These are phyloP conservation scores for Liparis tanakae DNA, from an alignment of 2,797 vertebrate species.

Conservation along the genomic window DNA sequence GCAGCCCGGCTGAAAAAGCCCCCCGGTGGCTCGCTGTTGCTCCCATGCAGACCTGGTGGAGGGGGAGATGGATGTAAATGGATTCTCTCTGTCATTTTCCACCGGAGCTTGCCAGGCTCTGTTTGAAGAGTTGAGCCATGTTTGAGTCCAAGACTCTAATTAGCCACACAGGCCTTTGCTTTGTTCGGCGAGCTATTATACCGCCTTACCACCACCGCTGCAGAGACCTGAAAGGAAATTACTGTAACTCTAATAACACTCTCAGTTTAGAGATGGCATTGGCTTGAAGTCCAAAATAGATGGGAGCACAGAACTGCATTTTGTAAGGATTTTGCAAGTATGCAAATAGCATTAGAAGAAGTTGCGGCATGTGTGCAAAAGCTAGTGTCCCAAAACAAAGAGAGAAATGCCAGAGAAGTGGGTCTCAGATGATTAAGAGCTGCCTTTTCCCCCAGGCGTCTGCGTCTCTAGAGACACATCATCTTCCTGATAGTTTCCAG, in stretches of 20 bases:
- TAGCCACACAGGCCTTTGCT: slow-evolving; percentile 68
- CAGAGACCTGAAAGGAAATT: slow-evolving; percentile 54
- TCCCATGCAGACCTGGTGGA: slow-evolving; percentile 55
- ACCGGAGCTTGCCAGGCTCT: slow-evolving; percentile 71
- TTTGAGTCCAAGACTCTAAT: slow-evolving; percentile 75
- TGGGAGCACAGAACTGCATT: slow-evolving; percentile 55
- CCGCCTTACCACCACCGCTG: slow-evolving; percentile 58
- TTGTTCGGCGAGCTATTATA: slow-evolving; percentile 64
- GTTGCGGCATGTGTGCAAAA: slow-evolving; percentile 25
- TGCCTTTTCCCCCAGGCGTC: slow-evolving; percentile 70
- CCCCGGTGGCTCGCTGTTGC: slow-evolving; percentile 56
- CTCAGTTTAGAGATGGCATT: slow-evolving; percentile 53
- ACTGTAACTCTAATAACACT: slow-evolving; percentile 36
- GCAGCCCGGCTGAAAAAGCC: slow-evolving; percentile 60
- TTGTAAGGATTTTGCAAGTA: slow-evolving; percentile 74
- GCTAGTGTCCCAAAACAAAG: slow-evolving; percentile 43
- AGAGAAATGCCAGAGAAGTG: slow-evolving; percentile 73
- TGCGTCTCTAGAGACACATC: slow-evolving; percentile 78
- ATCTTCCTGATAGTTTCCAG: slow-evolving; percentile 76
- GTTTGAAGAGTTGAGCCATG: slow-evolving; percentile 74
- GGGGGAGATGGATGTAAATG: slow-evolving; percentile 60
- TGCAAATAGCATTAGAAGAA: slow-evolving; percentile 73
- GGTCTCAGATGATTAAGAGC: slow-evolving; percentile 82
- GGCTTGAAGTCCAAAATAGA: slow-evolving; percentile 60
- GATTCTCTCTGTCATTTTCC: slow-evolving; percentile 74